phyloP scores from a whole-genome alignment of 2,113 vertebrate species.

The Calonectris borealis region DNA sequence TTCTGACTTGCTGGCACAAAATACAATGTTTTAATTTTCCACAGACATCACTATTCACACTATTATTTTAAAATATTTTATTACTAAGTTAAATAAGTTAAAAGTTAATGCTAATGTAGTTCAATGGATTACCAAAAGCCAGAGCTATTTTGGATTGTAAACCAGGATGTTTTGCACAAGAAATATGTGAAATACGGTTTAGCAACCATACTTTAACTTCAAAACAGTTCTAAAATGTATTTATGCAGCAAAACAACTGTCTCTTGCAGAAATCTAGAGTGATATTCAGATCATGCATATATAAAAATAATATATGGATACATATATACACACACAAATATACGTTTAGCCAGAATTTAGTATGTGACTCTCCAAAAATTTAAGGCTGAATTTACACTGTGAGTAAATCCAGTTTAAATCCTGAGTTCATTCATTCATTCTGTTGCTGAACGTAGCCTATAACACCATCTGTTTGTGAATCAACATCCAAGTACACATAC shows the following conservation, averaged over 20 bases:
- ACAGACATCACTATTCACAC: not conserved
- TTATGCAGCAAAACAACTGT: not conserved
- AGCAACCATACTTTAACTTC: not conserved
- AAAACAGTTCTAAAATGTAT: not conserved
- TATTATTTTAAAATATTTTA: not conserved
- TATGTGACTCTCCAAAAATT: not conserved
- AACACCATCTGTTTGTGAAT: not conserved
- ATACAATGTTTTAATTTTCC: not conserved
- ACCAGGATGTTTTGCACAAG: not conserved
- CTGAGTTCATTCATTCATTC: not conserved
- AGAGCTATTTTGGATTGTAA: not conserved
- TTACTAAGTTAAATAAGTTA: not conserved
- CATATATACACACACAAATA: not conserved
- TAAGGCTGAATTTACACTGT: not conserved
- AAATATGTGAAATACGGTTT: not conserved
- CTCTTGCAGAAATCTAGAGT: not conserved
- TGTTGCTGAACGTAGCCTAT: not conserved
- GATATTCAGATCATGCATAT: not conserved
- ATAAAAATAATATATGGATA: not conserved
- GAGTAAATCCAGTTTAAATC: not conserved
- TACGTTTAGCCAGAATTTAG: not conserved
- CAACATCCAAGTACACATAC: not conserved
- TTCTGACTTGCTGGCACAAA: not conserved
- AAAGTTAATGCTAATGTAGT: not conserved
- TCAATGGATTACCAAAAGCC: not conserved